phyloP scores from a whole-genome alignment of 2,888 invertebrate genomes.

The Oxyteleia sp. region DNA sequence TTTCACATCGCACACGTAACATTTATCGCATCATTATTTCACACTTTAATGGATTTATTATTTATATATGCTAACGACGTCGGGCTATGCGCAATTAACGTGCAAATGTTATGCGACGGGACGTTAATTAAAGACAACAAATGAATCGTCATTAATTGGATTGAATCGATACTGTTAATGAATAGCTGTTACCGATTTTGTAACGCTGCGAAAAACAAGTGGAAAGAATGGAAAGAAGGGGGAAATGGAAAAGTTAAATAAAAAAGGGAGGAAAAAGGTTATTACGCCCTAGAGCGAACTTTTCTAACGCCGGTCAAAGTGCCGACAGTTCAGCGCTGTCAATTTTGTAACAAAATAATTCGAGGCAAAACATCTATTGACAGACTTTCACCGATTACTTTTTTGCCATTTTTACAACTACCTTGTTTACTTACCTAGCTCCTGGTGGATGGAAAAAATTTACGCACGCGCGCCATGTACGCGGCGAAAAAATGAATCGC shows the following conservation, averaged over 20 bases:
- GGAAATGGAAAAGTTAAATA: too few species aligned
- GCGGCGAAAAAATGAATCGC: constrained; percentile 6
- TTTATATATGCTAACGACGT: constrained; percentile 51
- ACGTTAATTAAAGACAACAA: constrained; percentile 15
- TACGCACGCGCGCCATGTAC: neutral
- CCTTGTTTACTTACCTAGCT: constrained; percentile 51
- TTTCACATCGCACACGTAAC: constrained; percentile 68
- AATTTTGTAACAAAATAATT: constrained; percentile 37
- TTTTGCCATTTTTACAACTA: constrained; percentile 45
- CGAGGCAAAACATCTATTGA: constrained; percentile 10
- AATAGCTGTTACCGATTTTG: too few species aligned
- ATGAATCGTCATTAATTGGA: neutral
- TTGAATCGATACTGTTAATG: too few species aligned
- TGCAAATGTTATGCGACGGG: constrained; percentile 14
- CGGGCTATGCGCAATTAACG: constrained; percentile 23
- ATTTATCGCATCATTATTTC: constrained; percentile 71
- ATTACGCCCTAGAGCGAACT: neutral
- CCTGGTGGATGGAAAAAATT: constrained; percentile 14
- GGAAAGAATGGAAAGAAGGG: too few species aligned
- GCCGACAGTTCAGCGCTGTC: constrained; percentile 16
- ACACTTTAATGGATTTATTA: constrained; percentile 70
- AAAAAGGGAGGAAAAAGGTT: too few species aligned
- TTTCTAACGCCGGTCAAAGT: constrained; percentile 7
- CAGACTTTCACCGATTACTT: constrained; percentile 50
- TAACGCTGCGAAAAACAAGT: too few species aligned